Evolutionary conservation across 1,140 invertebrate species (phyloP).

Genomic region (Formica exsecta): DNA sequence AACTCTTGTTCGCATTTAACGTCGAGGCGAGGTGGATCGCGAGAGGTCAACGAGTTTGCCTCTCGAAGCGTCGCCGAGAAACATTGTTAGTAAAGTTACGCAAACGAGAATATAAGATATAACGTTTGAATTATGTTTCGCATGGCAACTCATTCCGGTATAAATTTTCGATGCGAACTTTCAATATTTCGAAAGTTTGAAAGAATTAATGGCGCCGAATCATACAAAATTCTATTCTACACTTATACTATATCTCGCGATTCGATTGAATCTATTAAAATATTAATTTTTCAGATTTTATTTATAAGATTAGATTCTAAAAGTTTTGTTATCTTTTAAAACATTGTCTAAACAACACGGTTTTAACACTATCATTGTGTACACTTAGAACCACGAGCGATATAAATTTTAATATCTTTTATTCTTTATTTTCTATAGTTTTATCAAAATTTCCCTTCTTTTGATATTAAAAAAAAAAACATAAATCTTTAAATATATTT

Average conservation of each 20-base stretch:
- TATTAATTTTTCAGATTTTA: background rate
- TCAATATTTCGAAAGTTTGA: background rate
- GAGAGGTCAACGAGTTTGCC: conserved; percentile 47
- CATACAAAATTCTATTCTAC: background rate
- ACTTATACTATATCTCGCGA: background rate
- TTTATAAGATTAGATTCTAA: background rate
- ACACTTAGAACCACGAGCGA: background rate
- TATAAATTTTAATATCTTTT: background rate
- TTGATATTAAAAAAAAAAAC: background rate
- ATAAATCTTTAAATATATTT: background rate
- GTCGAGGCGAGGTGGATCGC: conserved; percentile 16
- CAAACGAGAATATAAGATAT: conserved; percentile 19
- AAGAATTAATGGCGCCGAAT: background rate
- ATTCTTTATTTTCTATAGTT: no score
- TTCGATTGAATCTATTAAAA: background rate
- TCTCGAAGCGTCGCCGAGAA: conserved; percentile 51
- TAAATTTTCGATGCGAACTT: background rate
- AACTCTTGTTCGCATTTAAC: conserved; percentile 58
- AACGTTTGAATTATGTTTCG: conserved; percentile 19
- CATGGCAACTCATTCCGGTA: background rate
- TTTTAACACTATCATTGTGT: background rate
- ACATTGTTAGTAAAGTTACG: conserved; percentile 38
- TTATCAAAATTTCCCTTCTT: background rate
- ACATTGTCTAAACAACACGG: background rate
- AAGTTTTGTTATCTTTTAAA: background rate